Evolutionary conservation across 2,888 invertebrate genomes (phyloP).

Genomic region (Spisula subtruncata): DNA sequence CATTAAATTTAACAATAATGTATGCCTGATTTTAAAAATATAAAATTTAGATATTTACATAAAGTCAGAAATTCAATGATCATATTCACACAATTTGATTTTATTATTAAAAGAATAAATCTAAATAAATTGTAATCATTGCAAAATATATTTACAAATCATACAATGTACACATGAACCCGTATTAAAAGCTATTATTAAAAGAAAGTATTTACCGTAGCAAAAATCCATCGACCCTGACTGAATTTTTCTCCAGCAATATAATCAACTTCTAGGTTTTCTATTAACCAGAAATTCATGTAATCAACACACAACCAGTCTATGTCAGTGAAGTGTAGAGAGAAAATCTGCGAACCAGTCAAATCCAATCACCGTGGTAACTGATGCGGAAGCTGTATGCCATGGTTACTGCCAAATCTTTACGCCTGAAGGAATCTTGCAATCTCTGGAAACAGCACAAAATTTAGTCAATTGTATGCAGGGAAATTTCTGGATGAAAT

Average conservation of each 20-base stretch:
- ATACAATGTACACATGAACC: too few relatives aligned
- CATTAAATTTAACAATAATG: too few relatives aligned
- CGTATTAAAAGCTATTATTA: not conserved
- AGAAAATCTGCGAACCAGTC: conserved; percentile 62
- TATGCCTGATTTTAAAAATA: too few relatives aligned
- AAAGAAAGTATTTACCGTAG: conserved; percentile 17
- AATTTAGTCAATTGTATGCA: conserved; percentile 1
- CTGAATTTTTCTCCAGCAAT: not conserved
- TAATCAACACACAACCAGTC: conserved; percentile 55
- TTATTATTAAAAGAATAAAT: not conserved
- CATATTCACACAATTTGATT: not conserved
- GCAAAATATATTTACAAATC: too few relatives aligned
- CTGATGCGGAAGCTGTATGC: conserved; percentile 65
- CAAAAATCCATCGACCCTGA: conserved; percentile 16
- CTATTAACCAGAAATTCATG: conserved; percentile 46
- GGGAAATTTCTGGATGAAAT: conserved; percentile 17
- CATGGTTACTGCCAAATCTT: conserved; percentile 69
- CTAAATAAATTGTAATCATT: not conserved
- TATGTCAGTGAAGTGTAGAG: conserved; percentile 66
- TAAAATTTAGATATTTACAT: too few relatives aligned
- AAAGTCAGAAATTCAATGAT: too few relatives aligned
- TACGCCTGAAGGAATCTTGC: conserved; percentile 64
- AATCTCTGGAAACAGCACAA: conserved; percentile 49
- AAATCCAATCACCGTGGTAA: conserved; percentile 64
- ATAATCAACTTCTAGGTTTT: not conserved